Percentiles rank a stretch among this genome's conserved stretches.
These are phyloP conservation scores for Drosophila quadrilineata DNA, from an alignment of 1,140 invertebrate genomes.

Conservation along the genomic window DNA sequence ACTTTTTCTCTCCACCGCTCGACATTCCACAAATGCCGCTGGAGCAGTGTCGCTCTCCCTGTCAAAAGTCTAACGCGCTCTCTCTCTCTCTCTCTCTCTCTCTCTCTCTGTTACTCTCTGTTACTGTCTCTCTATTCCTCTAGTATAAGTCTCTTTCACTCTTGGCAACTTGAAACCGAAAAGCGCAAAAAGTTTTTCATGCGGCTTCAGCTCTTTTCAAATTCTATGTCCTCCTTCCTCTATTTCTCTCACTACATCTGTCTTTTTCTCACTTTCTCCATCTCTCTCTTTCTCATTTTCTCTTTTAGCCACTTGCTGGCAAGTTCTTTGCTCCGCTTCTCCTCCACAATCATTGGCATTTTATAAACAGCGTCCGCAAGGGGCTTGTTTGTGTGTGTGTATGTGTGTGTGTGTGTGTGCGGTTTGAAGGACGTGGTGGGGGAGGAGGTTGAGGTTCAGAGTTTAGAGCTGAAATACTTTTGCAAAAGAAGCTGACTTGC, in stretches of 20 bases:
- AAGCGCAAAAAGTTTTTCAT: slow-evolving; percentile 50
- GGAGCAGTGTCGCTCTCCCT: background rate
- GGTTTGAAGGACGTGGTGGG: background rate
- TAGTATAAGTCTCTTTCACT: no score
- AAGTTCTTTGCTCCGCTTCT: no score
- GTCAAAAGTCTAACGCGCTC: background rate
- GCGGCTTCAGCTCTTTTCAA: slow-evolving; percentile 46
- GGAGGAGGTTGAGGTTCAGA: background rate
- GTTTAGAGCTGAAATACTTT: slow-evolving; percentile 38
- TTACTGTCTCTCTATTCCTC: background rate
- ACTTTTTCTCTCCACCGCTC: background rate
- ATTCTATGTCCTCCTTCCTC: slow-evolving; percentile 7
- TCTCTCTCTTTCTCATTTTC: background rate
- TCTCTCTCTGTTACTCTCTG: background rate
- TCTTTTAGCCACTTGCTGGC: no score
- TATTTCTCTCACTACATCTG: background rate
- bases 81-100: background rate
- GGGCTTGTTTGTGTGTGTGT: no score
- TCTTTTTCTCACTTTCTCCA: background rate
- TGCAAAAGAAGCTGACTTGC: slow-evolving; percentile 47
- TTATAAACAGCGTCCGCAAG: slow-evolving; percentile 27
- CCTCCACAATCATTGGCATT: slow-evolving; percentile 38
- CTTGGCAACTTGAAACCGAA: slow-evolving; percentile 37
- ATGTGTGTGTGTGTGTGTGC: no score
- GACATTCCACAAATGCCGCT: background rate